A percentile compares a stretch with the other conserved stretches of the same genome.
Evolutionary conservation across 2,113 vertebrate species (phyloP).

Genomic region (Patagioenas fasciata): DNA sequence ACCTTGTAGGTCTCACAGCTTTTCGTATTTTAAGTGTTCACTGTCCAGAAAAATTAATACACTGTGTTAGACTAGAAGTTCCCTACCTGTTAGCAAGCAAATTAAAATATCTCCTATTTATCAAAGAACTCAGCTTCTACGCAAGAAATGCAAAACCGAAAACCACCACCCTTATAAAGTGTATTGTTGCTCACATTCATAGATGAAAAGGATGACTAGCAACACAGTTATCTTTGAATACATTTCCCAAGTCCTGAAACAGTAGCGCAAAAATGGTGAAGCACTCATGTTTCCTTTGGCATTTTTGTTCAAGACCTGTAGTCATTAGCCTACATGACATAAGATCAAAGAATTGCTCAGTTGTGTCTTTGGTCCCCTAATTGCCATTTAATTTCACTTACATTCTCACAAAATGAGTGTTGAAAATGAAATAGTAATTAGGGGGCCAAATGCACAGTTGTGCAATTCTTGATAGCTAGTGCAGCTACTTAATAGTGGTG

Average conservation of each 20-base stretch:
- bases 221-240: background rate
- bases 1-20: background rate
- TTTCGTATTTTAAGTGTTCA: background rate
- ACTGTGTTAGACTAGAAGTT: background rate
- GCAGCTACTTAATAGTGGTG: background rate
- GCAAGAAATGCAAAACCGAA: background rate
- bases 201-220: background rate
- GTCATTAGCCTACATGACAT: background rate
- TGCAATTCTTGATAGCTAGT: conserved; percentile 16
- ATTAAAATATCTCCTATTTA: conserved; percentile 24
- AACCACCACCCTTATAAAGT: background rate
- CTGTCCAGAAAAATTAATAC: conserved; percentile 33
- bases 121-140: background rate
- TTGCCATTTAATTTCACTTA: conserved; percentile 66
- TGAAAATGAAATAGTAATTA: conserved; percentile 55
- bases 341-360: background rate
- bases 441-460: conserved; percentile 17
- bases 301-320: background rate
- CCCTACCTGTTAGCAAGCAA: background rate
- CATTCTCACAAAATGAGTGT: conserved; percentile 44
- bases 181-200: background rate
- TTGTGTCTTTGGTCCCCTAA: conserved; percentile 33
- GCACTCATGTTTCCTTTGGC: background rate
- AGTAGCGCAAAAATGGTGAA: background rate
- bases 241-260: background rate